Percentiles rank a stretch among this genome's conserved stretches.
These are phyloP conservation scores for Alligator sinensis DNA, from an alignment of 2,113 vertebrate genomes.

Conservation along the genomic window DNA sequence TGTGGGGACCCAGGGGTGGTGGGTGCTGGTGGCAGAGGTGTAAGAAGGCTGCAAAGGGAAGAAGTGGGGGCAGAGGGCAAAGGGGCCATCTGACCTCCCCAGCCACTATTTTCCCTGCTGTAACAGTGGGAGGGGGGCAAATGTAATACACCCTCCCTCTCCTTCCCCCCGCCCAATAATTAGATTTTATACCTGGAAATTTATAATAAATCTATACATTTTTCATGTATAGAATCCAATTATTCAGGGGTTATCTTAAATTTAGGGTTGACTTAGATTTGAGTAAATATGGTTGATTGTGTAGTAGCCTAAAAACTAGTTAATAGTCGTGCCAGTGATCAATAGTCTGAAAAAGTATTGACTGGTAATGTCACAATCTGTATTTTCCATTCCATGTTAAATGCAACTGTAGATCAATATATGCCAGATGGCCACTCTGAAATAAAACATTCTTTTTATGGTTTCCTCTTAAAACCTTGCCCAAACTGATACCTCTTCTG, in stretches of 20 bases:
- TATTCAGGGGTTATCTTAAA: conserved; percentile 25
- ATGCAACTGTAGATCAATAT: background rate
- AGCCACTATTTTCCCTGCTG: too few relatives aligned
- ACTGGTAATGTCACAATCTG: conserved; percentile 37
- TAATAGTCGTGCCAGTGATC: conserved; percentile 29
- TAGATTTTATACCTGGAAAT: too few relatives aligned
- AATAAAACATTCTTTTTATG: background rate
- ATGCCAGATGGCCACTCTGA: conserved; percentile 36
- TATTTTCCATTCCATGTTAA: conserved; percentile 49
- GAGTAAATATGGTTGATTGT: conserved; percentile 16
- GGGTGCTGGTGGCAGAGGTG: too few relatives aligned
- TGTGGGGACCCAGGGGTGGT: too few relatives aligned
- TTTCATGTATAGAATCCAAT: conserved; percentile 1
- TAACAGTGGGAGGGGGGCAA: too few relatives aligned
- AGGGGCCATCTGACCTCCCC: too few relatives aligned
- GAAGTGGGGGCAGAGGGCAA: too few relatives aligned
- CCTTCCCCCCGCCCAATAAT: too few relatives aligned
- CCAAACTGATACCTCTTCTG: background rate
- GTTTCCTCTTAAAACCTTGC: conserved; percentile 27
- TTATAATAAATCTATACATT: background rate
- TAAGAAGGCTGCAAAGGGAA: too few relatives aligned
- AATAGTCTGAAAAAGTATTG: conserved; percentile 36
- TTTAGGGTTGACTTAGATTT: background rate
- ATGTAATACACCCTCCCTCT: too few relatives aligned
- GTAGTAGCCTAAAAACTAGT: conserved; percentile 6